phyloP scores from a whole-genome alignment of 2,797 vertebrate species.

The Synaphobranchus kaupii region DNA sequence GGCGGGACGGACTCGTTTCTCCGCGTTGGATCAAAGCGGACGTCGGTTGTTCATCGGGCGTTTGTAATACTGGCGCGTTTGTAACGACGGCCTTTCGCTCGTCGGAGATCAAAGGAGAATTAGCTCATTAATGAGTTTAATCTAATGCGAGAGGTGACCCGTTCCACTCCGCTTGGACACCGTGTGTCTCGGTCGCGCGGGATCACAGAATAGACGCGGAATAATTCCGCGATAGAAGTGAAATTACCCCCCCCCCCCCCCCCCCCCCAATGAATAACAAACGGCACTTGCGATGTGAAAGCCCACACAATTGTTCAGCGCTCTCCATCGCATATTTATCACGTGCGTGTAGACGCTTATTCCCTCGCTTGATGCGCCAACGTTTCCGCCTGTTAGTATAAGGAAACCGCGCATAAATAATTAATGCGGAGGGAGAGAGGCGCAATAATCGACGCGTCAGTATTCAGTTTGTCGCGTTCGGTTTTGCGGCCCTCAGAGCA shows the following conservation, averaged over 20 bases:
- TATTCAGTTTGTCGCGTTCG: not conserved
- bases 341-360: not conserved
- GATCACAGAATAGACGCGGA: not conserved
- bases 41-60: not conserved
- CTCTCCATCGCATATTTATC: not conserved
- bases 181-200: not conserved
- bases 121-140: not conserved
- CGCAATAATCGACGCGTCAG: not conserved
- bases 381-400: not conserved
- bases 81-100: not conserved
- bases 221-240: not conserved
- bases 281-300: not conserved
- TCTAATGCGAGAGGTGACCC: not conserved
- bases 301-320: too few species aligned
- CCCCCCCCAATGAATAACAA: not conserved
- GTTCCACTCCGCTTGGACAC: not conserved
- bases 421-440: not conserved
- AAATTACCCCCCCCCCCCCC: not conserved
- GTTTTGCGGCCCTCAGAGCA: not conserved
- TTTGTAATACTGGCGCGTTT: not conserved
- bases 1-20: not conserved
- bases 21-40: not conserved
- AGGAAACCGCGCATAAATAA: not conserved
- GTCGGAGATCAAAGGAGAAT: not conserved
- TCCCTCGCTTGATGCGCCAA: not conserved